A percentile compares a stretch with the other conserved stretches of the same genome.
phyloP scores from a whole-genome alignment of 2,888 invertebrate genomes.

The Lagria hirta region DNA sequence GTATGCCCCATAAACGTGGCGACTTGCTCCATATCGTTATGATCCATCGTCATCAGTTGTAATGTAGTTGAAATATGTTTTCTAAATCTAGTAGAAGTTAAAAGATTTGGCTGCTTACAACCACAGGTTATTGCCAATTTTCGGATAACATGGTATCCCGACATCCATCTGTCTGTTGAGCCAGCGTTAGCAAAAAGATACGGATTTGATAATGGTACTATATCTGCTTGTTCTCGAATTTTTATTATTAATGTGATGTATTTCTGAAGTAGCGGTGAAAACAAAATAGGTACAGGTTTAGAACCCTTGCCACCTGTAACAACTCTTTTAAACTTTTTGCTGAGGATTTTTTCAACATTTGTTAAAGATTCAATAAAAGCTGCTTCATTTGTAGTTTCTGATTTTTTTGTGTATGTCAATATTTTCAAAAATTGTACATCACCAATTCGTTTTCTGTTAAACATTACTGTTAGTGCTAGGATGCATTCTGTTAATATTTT shows the following conservation, averaged over 20 bases:
- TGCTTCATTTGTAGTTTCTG: too few relatives aligned
- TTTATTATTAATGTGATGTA: neutral
- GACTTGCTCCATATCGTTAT: conserved; percentile 33
- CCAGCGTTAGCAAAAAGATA: conserved; percentile 32
- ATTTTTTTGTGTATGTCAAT: too few relatives aligned
- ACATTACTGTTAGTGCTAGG: too few relatives aligned
- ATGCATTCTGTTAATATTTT: too few relatives aligned
- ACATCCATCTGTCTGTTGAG: conserved; percentile 31
- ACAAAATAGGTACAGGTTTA: too few relatives aligned
- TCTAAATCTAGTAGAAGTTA: conserved; percentile 31
- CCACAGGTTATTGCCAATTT: conserved; percentile 26
- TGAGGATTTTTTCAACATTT: too few relatives aligned
- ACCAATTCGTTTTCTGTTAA: too few relatives aligned
- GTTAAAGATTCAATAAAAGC: too few relatives aligned
- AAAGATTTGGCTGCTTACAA: conserved; percentile 22
- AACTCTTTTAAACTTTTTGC: too few relatives aligned
- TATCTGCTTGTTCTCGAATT: neutral
- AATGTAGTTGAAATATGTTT: conserved; percentile 35
- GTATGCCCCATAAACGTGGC: conserved; percentile 37
- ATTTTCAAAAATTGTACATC: too few relatives aligned
- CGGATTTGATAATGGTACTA: conserved; percentile 21
- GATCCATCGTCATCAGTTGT: conserved; percentile 31
- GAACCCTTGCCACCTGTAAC: too few relatives aligned
- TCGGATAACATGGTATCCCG: conserved; percentile 28
- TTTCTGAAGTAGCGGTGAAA: conserved; percentile 2